Base-by-base conservation (phyloP, 2,888 invertebrate species). In the Tanypteryx hageni region DNA sequence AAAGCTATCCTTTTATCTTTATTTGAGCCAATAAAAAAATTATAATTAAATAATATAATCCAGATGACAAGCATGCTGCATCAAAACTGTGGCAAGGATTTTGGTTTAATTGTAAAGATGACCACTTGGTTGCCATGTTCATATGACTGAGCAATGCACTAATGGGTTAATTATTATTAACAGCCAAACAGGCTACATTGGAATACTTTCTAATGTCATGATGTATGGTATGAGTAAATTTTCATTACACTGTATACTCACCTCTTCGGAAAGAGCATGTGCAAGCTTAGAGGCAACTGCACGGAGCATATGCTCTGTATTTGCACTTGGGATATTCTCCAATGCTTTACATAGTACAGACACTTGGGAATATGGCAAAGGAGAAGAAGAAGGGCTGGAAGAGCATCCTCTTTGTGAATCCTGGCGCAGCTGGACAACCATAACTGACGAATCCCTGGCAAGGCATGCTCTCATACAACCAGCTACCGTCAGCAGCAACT, bases 401-500 rank as follows among this genome's bases (percentile, higher is more conserved):
- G 85, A 68, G 44, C 92, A 85, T 86, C 93, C 93, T 94, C 94
- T 57, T 94, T 95, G 58, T 93, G 93, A 59, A 93, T 93, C 94
- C 94, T 94, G 94, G 85, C 95, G 94, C 95, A 95, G 94, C 94
- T 96, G 95, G 95, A 95, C 93, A 44, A 5, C 44, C 44, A 44
- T 44, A 94, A 96, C 94, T 95, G 96, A 95, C 95, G 96, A 95
- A 95, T 96, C 95, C 5, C 92, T 93, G 18, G 93, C 95, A 93
- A 96, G 96, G 93, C 95, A 96, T 82, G 97, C 97, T 95, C 97
- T 96, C 44, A 98, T 96, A 94, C 98, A 97, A 14, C 98, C 98
- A 93, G 99, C 96, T 13, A 98, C 97, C 61, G 98, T 98, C 92
- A 99, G 95, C 94, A 98, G 97, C 93, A 99, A 95, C 95, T 99